A percentile compares a stretch with the other conserved stretches of the same genome.
Conservation (phyloP, 1,140 invertebrate genomes). For the Saccostrea glomerata region DNA sequence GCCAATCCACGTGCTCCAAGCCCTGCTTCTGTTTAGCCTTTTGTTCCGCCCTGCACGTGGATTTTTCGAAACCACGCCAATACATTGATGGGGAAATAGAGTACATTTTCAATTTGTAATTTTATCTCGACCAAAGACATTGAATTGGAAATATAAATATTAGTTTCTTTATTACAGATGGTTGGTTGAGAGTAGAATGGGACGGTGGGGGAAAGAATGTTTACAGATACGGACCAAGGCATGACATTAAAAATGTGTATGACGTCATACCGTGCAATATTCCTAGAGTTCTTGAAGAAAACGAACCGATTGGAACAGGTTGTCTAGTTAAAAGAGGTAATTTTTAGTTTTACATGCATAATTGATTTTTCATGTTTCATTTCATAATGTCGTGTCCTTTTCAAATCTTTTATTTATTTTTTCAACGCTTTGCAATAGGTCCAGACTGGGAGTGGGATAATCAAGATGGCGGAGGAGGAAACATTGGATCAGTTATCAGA, state of each 20-base stretch:
- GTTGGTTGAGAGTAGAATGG: constrained; percentile 8
- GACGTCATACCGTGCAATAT: not conserved
- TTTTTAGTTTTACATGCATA: no score
- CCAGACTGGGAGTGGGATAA: constrained; percentile 48
- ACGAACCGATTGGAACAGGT: not conserved
- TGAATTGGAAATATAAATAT: no score
- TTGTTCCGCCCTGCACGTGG: no score
- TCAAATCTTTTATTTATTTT: not conserved
- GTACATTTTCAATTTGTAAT: no score
- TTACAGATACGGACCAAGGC: not conserved
- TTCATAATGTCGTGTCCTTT: no score
- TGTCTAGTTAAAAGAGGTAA: not conserved
- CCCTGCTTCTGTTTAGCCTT: no score
- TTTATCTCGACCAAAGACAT: no score
- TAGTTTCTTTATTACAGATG: not conserved
- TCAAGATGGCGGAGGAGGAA: constrained; percentile 47
- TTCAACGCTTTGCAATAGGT: not conserved
- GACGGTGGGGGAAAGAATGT: not conserved
- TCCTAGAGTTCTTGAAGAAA: not conserved
- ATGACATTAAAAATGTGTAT: not conserved
- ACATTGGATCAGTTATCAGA: constrained; percentile 33
- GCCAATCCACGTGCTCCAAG: no score
- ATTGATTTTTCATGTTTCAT: no score
- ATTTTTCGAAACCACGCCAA: no score
- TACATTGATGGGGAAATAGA: no score